phyloP scores from a whole-genome alignment of 2,888 invertebrate species.

The Drosophila buzzatii region DNA sequence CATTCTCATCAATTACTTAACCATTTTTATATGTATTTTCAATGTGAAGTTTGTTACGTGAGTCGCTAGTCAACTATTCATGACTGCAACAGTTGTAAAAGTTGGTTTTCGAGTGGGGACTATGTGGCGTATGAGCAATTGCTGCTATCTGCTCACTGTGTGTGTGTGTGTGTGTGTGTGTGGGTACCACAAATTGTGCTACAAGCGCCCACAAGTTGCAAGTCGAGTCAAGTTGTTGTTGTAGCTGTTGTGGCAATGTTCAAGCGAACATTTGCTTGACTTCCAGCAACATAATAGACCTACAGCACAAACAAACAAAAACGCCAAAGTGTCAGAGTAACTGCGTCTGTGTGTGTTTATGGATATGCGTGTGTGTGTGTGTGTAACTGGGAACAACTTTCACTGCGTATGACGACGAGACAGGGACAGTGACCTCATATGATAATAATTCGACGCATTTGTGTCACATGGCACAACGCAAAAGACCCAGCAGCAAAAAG shows the following conservation, averaged over 20 bases:
- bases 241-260: conserved; percentile 35
- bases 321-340: conserved; percentile 33
- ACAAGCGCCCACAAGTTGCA: conserved; percentile 54
- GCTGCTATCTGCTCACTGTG: conserved; percentile 24
- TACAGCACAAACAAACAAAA: conserved; percentile 28
- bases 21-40: conserved; percentile 2
- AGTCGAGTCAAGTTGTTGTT: conserved; percentile 10
- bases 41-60: conserved; percentile 12
- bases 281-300: conserved; percentile 56
- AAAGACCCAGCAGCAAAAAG: conserved; percentile 49
- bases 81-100: conserved; percentile 20
- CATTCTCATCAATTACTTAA: not conserved
- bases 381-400: conserved; percentile 60
- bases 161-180: conserved; percentile 8
- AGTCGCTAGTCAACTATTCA: conserved; percentile 26
- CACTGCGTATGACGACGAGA: conserved; percentile 59
- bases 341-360: conserved; percentile 6
- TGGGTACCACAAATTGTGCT: conserved; percentile 41
- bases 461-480: conserved; percentile 59
- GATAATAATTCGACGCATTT: conserved; percentile 81
- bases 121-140: conserved; percentile 48
- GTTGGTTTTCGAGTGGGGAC: conserved; percentile 6
- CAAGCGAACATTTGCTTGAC: conserved; percentile 65
- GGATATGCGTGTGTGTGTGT: conserved; percentile 10
- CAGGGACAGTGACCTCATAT: conserved; percentile 79